A percentile compares a stretch with the other conserved stretches of the same genome.
phyloP scores from a whole-genome alignment of 2,888 invertebrate species.

The Hyposoter dolosus region DNA sequence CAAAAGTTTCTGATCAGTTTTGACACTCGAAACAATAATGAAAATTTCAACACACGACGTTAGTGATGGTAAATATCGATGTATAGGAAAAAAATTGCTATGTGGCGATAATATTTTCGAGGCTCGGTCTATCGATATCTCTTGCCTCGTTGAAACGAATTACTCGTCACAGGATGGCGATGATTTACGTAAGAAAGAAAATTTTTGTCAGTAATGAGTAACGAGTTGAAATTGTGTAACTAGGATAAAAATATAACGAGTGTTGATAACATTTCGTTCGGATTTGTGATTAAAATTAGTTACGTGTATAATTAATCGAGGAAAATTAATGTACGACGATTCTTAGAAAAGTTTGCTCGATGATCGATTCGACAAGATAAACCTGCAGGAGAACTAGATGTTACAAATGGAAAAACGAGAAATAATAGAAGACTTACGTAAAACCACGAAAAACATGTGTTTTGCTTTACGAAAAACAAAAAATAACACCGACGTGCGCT shows the following conservation, averaged over 20 bases:
- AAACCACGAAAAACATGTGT: conserved; percentile 53
- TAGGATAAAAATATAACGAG: conserved; percentile 9
- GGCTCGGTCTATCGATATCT: conserved; percentile 53
- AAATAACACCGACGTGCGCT: conserved; percentile 15
- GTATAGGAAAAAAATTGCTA: background rate
- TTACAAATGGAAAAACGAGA: conserved; percentile 35
- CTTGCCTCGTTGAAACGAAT: conserved; percentile 34
- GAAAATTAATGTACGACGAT: conserved; percentile 11
- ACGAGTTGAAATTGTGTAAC: background rate
- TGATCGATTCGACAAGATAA: conserved; percentile 3
- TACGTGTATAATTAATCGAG: background rate
- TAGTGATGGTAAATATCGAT: background rate
- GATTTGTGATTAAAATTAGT: background rate
- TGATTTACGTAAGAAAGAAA: background rate
- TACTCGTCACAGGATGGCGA: background rate
- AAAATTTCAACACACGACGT: conserved; percentile 3
- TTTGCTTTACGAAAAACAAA: conserved; percentile 50
- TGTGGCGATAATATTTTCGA: conserved; percentile 10
- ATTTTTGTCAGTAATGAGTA: conserved; percentile 7
- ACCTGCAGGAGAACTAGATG: background rate
- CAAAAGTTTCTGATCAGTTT: background rate
- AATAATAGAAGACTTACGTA: conserved; percentile 54
- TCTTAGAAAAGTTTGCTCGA: background rate
- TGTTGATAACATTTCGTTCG: background rate
- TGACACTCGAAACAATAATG: background rate